These are phyloP conservation scores for Xylocopa sonorina DNA, from an alignment of 1,140 invertebrate species.

Conservation along the genomic window DNA sequence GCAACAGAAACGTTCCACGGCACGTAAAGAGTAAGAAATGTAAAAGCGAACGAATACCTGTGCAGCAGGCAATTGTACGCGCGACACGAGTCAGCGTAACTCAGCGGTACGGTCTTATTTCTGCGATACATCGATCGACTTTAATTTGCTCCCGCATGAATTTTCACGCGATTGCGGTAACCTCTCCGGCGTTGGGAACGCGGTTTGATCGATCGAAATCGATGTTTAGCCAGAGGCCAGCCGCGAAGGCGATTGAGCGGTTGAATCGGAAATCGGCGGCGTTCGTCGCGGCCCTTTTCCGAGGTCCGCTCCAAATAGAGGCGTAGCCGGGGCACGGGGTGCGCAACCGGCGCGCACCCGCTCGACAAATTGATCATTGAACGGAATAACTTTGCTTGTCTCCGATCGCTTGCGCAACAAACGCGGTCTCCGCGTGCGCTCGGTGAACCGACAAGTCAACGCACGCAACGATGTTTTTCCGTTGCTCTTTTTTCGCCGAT, in stretches of 20 bases:
- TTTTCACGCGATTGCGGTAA: constrained; percentile 17
- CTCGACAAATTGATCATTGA: constrained; percentile 73
- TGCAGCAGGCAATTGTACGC: too few species aligned
- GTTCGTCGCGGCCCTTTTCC: constrained; percentile 58
- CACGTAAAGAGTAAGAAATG: too few species aligned
- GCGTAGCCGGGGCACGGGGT: constrained; percentile 27
- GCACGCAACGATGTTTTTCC: constrained; percentile 45
- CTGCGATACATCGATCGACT: neutral
- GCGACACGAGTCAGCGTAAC: too few species aligned
- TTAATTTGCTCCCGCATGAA: neutral
- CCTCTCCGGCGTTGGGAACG: neutral
- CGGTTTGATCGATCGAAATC: constrained; percentile 21
- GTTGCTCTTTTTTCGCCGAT: neutral
- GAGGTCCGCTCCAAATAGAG: constrained; percentile 58
- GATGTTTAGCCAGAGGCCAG: constrained; percentile 11
- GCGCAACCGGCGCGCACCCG: constrained; percentile 26
- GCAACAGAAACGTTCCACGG: too few species aligned
- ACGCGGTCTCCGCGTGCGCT: constrained; percentile 61
- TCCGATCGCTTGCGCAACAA: constrained; percentile 67
- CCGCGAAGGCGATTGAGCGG: constrained; percentile 50
- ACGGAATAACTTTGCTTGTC: constrained; percentile 68
- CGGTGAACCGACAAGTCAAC: constrained; percentile 69
- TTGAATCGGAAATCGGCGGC: constrained; percentile 59
- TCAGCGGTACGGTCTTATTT: neutral
- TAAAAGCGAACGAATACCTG: too few species aligned